These are phyloP conservation scores for Ophiothrix spiculata DNA, from an alignment of 35 echinoderm and acorn worm genomes.

Conservation along the genomic window DNA sequence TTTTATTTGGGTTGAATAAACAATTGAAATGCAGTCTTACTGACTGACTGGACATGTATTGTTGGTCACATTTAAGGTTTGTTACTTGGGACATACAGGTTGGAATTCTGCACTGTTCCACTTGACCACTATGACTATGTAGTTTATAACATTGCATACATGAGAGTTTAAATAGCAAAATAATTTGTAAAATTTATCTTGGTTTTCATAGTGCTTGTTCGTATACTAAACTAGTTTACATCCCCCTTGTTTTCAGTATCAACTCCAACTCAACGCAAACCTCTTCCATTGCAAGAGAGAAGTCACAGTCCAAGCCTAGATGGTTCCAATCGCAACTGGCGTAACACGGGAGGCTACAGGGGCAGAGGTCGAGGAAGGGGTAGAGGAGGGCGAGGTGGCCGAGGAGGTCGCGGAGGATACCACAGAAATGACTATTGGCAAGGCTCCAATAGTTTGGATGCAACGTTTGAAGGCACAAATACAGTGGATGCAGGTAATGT, in stretches of 20 bases:
- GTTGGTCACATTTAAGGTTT: no score
- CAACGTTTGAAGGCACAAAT: slow-evolving; percentile 4
- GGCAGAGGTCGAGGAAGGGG: slow-evolving; percentile 76
- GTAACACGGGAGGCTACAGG: slow-evolving; percentile 42
- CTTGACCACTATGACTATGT: no score
- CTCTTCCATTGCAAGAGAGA: slow-evolving; percentile 29
- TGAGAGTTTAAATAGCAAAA: no score
- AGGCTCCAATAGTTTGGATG: slow-evolving; percentile 24
- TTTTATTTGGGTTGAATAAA: no score
- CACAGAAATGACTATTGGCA: slow-evolving; percentile 25
- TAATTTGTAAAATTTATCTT: no score
- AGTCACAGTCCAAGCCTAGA: slow-evolving; percentile 46
- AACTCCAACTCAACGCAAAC: neutral
- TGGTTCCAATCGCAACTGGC: slow-evolving; percentile 32
- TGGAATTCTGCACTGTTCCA: no score
- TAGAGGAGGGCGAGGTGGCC: slow-evolving; percentile 56
- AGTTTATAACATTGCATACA: no score
- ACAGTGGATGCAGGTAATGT: neutral
- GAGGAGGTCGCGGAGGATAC: slow-evolving; percentile 51
- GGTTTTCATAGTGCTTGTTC: no score
- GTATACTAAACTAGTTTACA: no score
- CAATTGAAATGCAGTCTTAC: no score
- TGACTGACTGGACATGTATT: no score
- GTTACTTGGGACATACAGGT: no score
- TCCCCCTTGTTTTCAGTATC: neutral